Evolutionary conservation across 2,888 invertebrate species (phyloP).

Genomic region (Agapetus fuscipes): DNA sequence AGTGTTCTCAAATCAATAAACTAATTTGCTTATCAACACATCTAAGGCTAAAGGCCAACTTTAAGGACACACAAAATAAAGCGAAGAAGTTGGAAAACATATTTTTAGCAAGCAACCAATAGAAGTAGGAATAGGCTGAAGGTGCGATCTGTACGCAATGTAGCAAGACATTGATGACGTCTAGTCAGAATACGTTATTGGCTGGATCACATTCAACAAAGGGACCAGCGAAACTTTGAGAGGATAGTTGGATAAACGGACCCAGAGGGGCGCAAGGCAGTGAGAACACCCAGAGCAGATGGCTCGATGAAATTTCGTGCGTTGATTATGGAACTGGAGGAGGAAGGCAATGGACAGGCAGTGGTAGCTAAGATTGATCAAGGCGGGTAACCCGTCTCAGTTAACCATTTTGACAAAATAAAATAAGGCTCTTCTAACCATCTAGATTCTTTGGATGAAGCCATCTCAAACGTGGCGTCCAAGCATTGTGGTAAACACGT

Average conservation of each 20-base stretch:
- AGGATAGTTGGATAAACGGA: no score
- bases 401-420: background rate
- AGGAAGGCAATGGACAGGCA: background rate
- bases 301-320: no score
- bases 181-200: no score
- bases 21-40: conserved; percentile 24
- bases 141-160: no score
- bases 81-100: background rate
- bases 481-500: conserved; percentile 37
- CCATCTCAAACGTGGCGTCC: conserved; percentile 32
- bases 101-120: background rate
- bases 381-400: no score
- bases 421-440: conserved; percentile 27
- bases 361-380: no score
- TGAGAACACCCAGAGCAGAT: no score
- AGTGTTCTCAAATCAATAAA: background rate
- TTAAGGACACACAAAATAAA: no score
- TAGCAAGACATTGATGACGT: no score
- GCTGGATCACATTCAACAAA: no score
- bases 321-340: background rate
- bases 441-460: conserved; percentile 29
- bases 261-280: no score
- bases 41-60: conserved; percentile 25
- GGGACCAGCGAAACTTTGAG: no score
- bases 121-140: background rate